Percentiles rank a stretch among this genome's conserved stretches.
Conservation (phyloP, 2,113 vertebrate species). For the Oceanodroma tethys region DNA sequence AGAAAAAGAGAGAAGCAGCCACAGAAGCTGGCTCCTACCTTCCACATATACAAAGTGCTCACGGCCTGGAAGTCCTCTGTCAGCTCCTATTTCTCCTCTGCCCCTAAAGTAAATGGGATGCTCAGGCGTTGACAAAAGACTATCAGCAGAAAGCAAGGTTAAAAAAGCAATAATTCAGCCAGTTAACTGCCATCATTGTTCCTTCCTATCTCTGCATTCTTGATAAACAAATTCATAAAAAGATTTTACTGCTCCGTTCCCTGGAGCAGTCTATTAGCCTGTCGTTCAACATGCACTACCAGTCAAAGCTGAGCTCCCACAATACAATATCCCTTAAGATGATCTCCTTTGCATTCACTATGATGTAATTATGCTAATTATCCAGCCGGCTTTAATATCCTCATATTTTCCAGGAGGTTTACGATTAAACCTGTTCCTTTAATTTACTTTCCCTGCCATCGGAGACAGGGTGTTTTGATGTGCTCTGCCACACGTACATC, state of each 20-base stretch:
- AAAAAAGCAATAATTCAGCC: constrained; percentile 21
- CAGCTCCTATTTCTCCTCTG: neutral
- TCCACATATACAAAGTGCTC: accelerated
- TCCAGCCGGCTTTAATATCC: constrained; percentile 13
- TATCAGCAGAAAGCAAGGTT: constrained; percentile 12
- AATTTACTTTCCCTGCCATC: neutral
- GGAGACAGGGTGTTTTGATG: neutral
- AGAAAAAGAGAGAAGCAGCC: neutral
- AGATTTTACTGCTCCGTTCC: constrained; percentile 21
- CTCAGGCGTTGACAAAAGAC: neutral
- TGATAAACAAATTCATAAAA: constrained; percentile 47
- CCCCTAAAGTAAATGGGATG: neutral
- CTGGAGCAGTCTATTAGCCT: constrained; percentile 25
- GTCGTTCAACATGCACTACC: constrained; percentile 1
- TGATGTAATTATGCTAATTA: constrained; percentile 58
- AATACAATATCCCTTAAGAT: constrained; percentile 21
- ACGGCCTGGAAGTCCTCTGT: neutral
- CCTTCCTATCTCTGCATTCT: neutral
- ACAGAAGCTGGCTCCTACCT: neutral
- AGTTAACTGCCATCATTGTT: neutral
- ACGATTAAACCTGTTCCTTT: constrained; percentile 45
- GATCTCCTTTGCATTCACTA: constrained; percentile 24
- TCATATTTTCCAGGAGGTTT: constrained; percentile 21
- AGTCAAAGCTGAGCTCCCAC: neutral
- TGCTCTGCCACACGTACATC: neutral